These are phyloP conservation scores for Oxystoma pomonae DNA, from an alignment of 2,888 invertebrate species.

Conservation along the genomic window DNA sequence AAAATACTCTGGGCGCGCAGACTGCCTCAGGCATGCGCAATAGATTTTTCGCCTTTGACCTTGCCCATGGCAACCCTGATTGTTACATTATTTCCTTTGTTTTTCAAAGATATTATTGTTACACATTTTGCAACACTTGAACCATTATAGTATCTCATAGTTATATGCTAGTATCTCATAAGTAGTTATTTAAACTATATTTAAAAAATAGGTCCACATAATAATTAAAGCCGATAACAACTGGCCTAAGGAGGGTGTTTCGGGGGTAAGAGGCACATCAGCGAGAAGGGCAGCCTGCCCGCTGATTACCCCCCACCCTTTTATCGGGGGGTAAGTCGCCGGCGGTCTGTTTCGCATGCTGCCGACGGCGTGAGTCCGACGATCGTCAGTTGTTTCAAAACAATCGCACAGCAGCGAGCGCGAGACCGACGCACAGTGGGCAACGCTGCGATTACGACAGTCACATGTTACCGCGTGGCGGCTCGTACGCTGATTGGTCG, in stretches of 20 bases:
- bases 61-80: too few species aligned
- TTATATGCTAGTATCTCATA: too few species aligned
- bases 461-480: constrained; percentile 5
- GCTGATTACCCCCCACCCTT: constrained; percentile 6
- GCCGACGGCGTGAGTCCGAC: neutral
- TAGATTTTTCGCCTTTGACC: too few species aligned
- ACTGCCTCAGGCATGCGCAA: too few species aligned
- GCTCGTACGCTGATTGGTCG: neutral
- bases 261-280: constrained; percentile 8
- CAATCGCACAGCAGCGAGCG: neutral
- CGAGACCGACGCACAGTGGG: neutral
- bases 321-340: constrained; percentile 22
- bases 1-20: too few species aligned
- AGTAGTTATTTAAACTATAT: too few species aligned
- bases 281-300: neutral
- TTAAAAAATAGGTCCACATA: too few species aligned
- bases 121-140: too few species aligned
- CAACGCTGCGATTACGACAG: constrained; percentile 1
- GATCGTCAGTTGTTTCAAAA: constrained; percentile 1
- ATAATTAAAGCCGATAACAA: too few species aligned
- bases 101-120: too few species aligned
- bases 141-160: too few species aligned
- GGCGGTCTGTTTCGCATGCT: neutral
- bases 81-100: too few species aligned
- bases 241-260: constrained; percentile 17